phyloP scores from a whole-genome alignment of 2,888 invertebrate species.

The Scaptomyza parva region DNA sequence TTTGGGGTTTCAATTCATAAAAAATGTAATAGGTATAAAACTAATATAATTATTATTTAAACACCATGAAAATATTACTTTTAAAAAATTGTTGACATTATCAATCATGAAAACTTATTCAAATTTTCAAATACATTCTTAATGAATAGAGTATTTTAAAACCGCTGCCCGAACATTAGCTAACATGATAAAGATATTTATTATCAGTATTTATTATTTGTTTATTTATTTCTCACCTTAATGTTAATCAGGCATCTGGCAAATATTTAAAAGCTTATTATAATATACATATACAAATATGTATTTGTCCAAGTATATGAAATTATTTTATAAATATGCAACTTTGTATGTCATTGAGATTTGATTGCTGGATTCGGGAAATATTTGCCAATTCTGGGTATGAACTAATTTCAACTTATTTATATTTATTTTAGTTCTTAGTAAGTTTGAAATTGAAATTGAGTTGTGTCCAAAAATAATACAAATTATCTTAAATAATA shows the following conservation, averaged over 20 bases:
- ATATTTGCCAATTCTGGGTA: too few relatives aligned
- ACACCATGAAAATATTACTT: neutral
- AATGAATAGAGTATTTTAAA: too few relatives aligned
- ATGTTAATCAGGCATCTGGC: neutral
- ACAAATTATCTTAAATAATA: neutral
- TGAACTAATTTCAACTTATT: neutral
- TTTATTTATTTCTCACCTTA: neutral
- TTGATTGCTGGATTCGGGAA: conserved; percentile 7
- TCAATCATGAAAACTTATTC: too few relatives aligned
- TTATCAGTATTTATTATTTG: neutral
- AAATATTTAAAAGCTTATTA: neutral
- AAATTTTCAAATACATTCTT: too few relatives aligned
- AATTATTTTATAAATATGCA: neutral
- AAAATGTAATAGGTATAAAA: too few relatives aligned
- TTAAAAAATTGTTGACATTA: too few relatives aligned
- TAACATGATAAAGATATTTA: neutral
- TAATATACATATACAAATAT: neutral
- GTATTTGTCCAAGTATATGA: neutral
- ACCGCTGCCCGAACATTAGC: too few relatives aligned
- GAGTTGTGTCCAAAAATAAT: too few relatives aligned
- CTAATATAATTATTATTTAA: too few relatives aligned
- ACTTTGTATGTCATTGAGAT: conserved; percentile 4
- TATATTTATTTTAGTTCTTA: neutral
- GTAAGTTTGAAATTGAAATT: neutral
- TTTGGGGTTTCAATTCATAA: too few relatives aligned